A percentile compares a stretch with the other conserved stretches of the same genome.
Evolutionary conservation across 1,140 invertebrate genomes (phyloP).

Genomic region (Drosophila funebris): DNA sequence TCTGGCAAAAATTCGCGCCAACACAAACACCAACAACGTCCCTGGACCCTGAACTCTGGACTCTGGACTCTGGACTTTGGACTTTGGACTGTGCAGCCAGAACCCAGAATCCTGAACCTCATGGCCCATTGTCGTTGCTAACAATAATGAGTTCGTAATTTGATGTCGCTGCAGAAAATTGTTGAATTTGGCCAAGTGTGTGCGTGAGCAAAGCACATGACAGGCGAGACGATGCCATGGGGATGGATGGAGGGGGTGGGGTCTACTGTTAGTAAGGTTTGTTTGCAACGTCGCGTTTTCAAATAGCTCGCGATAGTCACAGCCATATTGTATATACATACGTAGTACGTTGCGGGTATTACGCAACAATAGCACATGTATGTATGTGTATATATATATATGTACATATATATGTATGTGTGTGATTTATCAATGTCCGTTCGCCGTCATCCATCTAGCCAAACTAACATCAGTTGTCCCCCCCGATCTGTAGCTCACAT

Average conservation of each 20-base stretch:
- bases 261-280: slow-evolving; percentile 27
- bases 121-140: slow-evolving; percentile 62
- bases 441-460: slow-evolving; percentile 68
- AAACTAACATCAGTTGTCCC: slow-evolving; percentile 25
- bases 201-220: slow-evolving; percentile 12
- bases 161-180: slow-evolving; percentile 75
- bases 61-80: neutral
- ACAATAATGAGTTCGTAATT: slow-evolving; percentile 81
- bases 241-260: neutral
- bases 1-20: slow-evolving; percentile 61
- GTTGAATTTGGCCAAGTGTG: slow-evolving; percentile 50
- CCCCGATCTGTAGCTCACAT: neutral
- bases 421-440: slow-evolving; percentile 80
- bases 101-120: neutral
- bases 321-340: neutral
- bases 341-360: too few relatives aligned
- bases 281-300: slow-evolving; percentile 49
- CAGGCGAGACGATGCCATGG: slow-evolving; percentile 2
- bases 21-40: slow-evolving; percentile 34
- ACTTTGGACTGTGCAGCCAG: neutral
- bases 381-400: neutral
- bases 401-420: slow-evolving; percentile 18
- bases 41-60: neutral
- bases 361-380: slow-evolving; percentile 22
- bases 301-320: slow-evolving; percentile 27